phyloP scores from a whole-genome alignment of 2,113 vertebrate species.

The Antidorcas marsupialis region DNA sequence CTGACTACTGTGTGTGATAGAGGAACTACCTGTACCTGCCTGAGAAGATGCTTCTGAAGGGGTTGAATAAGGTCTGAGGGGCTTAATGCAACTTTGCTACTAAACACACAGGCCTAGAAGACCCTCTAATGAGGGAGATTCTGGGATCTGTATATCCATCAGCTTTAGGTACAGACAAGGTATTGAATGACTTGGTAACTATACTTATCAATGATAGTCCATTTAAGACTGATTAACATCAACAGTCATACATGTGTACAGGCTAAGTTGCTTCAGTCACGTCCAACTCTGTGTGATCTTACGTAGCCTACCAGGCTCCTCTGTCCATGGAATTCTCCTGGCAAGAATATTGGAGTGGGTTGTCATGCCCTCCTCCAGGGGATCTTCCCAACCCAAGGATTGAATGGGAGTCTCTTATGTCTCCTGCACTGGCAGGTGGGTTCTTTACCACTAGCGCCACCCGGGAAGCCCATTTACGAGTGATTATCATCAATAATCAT shows the following conservation, averaged over 20 bases:
- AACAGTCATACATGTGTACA: not conserved
- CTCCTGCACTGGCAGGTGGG: not conserved
- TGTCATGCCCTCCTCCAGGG: not conserved
- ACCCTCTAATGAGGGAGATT: not conserved
- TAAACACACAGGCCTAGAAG: not conserved
- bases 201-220: fast-evolving
- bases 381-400: not conserved
- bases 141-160: not conserved
- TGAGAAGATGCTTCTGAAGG: not conserved
- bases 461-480: not conserved
- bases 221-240: not conserved
- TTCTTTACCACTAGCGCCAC: not conserved
- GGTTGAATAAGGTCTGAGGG: not conserved
- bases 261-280: not conserved
- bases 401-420: not conserved
- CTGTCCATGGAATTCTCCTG: not conserved
- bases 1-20: not conserved
- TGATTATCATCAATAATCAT: not conserved
- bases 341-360: not conserved
- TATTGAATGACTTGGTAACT: not conserved
- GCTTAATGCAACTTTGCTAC: not conserved
- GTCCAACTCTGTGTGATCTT: fast-evolving
- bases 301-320: not conserved
- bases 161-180: not conserved
- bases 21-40: not conserved